phyloP scores from a whole-genome alignment of 2,888 invertebrate species.

The Agrenia bidenticulata region DNA sequence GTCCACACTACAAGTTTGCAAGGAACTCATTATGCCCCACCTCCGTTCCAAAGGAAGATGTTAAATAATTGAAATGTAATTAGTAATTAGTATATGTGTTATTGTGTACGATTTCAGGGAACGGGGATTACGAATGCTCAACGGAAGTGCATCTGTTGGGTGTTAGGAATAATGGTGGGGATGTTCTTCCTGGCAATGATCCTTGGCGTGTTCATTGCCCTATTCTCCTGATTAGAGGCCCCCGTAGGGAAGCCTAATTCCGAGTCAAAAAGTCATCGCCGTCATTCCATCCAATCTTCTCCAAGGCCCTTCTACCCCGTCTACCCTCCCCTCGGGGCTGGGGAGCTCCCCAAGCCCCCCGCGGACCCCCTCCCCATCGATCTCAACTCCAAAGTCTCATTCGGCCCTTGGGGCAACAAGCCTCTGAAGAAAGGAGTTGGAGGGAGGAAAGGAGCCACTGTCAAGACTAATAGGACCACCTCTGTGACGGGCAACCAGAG shows the following conservation, averaged over 20 bases:
- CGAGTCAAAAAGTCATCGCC: slow-evolving; percentile 6
- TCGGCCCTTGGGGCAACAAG: slow-evolving; percentile 12
- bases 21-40: no score
- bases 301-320: slow-evolving; percentile 1
- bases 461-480: not conserved
- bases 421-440: not conserved
- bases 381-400: slow-evolving; percentile 10
- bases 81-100: no score
- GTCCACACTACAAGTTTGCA: no score
- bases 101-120: slow-evolving; percentile 48
- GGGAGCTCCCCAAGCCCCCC: slow-evolving; percentile 2
- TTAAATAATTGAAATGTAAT: no score
- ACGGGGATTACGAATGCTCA: slow-evolving; percentile 54
- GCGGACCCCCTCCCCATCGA: not conserved
- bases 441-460: not conserved
- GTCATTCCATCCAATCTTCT: not conserved
- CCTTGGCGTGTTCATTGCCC: slow-evolving; percentile 53
- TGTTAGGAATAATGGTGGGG: slow-evolving; percentile 52
- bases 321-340: not conserved
- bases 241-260: slow-evolving; percentile 28
- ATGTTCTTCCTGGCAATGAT: slow-evolving; percentile 53
- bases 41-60: no score
- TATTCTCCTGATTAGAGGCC: slow-evolving; percentile 53
- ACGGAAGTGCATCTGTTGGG: slow-evolving; percentile 53
- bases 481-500: not conserved